phyloP scores from a whole-genome alignment of 2,888 invertebrate genomes.

The Acleris literana region DNA sequence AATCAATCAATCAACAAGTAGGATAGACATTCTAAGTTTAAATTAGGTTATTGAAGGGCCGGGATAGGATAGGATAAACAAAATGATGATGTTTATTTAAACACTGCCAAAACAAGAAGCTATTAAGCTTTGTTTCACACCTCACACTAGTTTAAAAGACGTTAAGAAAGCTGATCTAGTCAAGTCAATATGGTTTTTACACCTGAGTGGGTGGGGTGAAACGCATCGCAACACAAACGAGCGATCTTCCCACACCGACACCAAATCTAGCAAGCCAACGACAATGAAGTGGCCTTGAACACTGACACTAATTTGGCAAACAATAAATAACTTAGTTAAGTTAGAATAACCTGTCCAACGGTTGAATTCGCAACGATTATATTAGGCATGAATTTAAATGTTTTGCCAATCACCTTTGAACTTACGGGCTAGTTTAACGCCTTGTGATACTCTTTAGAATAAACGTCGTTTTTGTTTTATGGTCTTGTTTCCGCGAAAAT shows the following conservation, averaged over 20 bases:
- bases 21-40: too few relatives aligned
- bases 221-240: not conserved
- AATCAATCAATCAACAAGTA: too few relatives aligned
- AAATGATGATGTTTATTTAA: too few relatives aligned
- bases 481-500: too few relatives aligned
- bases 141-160: constrained; percentile 14
- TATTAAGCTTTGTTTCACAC: not conserved
- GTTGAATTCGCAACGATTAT: constrained; percentile 4
- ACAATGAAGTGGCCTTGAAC: constrained; percentile 29
- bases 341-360: constrained; percentile 21
- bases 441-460: too few relatives aligned
- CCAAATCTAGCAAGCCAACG: not conserved
- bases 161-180: constrained; percentile 19
- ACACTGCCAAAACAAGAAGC: too few relatives aligned
- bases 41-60: too few relatives aligned
- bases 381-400: constrained; percentile 14
- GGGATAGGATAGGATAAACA: too few relatives aligned
- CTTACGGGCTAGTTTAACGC: constrained; percentile 11
- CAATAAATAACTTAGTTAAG: constrained; percentile 23
- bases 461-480: too few relatives aligned
- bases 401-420: constrained; percentile 17
- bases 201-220: constrained; percentile 13
- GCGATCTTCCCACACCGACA: too few relatives aligned
- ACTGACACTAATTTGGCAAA: constrained; percentile 9
- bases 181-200: not conserved